phyloP scores from a whole-genome alignment of 2,113 vertebrate genomes.

The Pituophis catenifer region DNA sequence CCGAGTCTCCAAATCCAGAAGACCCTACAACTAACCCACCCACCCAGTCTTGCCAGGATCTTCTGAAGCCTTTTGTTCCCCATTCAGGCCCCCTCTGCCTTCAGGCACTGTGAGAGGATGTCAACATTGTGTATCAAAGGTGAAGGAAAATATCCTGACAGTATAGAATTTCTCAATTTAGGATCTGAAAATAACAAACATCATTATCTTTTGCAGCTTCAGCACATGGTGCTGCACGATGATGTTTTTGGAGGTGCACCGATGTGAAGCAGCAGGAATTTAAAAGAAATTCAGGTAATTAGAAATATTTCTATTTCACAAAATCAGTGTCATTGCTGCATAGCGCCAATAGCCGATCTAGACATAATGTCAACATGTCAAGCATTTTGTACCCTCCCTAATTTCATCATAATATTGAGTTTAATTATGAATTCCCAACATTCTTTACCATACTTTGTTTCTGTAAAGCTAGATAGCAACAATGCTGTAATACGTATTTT shows the following conservation, averaged over 20 bases:
- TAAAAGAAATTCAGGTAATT: slow-evolving; percentile 15
- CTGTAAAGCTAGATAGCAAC: not conserved
- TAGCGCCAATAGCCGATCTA: not conserved
- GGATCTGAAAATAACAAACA: not conserved
- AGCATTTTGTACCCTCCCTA: not conserved
- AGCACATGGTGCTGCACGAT: not conserved
- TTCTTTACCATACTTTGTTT: not conserved
- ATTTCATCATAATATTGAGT: not conserved
- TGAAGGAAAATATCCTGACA: not conserved
- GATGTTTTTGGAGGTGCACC: slow-evolving; percentile 5
- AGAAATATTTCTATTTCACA: not conserved
- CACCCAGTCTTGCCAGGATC: not conserved
- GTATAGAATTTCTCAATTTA: not conserved
- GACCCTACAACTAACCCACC: not conserved
- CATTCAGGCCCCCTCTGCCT: not conserved
- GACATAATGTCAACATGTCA: not conserved
- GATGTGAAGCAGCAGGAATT: not conserved
- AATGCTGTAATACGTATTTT: not conserved
- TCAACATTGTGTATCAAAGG: not conserved
- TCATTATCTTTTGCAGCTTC: not conserved
- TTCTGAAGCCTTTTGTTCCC: not conserved
- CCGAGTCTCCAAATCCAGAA: not conserved
- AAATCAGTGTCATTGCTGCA: not conserved
- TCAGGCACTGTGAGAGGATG: not conserved
- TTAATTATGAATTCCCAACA: not conserved